These are phyloP conservation scores for Neosilurus mollespiculum DNA, from an alignment of 2,797 vertebrate genomes.

Conservation along the genomic window DNA sequence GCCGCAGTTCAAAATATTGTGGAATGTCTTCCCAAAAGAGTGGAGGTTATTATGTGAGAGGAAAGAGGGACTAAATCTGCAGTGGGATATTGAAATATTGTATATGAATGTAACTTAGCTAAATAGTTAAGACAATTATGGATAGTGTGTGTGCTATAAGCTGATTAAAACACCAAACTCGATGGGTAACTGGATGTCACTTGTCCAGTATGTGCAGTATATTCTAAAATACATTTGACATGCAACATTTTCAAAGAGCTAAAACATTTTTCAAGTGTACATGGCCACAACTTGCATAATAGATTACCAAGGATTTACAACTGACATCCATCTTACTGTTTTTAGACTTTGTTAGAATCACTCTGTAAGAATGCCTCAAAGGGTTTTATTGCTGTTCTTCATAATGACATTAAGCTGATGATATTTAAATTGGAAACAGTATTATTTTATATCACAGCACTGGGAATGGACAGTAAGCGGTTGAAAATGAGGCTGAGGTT, in stretches of 20 bases:
- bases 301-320: not conserved
- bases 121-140: not conserved
- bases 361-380: not conserved
- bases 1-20: too few relatives aligned
- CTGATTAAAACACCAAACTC: not conserved
- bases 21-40: too few relatives aligned
- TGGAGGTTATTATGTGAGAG: too few relatives aligned
- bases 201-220: not conserved
- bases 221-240: too few relatives aligned
- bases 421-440: not conserved
- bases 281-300: not conserved
- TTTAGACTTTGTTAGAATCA: not conserved
- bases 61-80: too few relatives aligned
- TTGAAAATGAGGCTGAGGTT: conserved; percentile 13
- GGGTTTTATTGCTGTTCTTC: not conserved
- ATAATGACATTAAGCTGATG: not conserved
- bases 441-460: not conserved
- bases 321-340: not conserved
- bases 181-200: not conserved
- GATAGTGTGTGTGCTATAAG: not conserved
- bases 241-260: not conserved
- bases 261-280: not conserved
- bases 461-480: conserved; percentile 7
- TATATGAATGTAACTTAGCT: not conserved
- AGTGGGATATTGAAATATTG: too few relatives aligned